phyloP scores from a whole-genome alignment of 2,113 vertebrate genomes.

The Halcyon senegalensis region DNA sequence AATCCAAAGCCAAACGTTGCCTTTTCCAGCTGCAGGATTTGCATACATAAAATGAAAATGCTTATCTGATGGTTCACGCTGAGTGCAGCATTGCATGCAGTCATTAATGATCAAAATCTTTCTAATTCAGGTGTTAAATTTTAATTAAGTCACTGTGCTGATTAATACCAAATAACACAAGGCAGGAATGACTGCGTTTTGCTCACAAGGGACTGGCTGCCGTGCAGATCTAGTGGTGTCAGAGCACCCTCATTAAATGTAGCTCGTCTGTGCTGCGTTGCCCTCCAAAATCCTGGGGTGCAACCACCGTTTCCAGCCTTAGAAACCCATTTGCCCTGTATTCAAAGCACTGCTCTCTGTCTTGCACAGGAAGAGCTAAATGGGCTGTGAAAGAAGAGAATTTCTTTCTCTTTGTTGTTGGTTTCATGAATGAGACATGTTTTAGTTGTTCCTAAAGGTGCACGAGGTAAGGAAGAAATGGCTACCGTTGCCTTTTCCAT shows the following conservation, averaged over 20 bases:
- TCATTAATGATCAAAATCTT: slow-evolving; percentile 51
- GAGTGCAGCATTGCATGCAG: background rate
- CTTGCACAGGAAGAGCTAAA: background rate
- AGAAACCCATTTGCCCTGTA: background rate
- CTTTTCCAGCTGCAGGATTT: slow-evolving; percentile 16
- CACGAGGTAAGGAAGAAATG: background rate
- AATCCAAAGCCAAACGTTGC: background rate
- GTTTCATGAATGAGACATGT: background rate
- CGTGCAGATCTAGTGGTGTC: background rate
- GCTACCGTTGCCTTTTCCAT: background rate
- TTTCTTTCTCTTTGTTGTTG: background rate
- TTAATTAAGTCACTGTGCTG: slow-evolving; percentile 43
- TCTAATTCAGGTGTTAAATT: slow-evolving; percentile 65
- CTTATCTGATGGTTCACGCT: slow-evolving; percentile 42
- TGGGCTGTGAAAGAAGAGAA: too few relatives aligned
- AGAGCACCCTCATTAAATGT: background rate
- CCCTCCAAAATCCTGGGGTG: background rate
- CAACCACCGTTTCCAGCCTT: background rate
- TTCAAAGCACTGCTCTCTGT: background rate
- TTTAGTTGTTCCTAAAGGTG: background rate
- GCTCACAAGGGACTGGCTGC: background rate
- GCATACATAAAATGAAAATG: background rate
- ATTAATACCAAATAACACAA: slow-evolving; percentile 28
- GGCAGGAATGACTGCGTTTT: slow-evolving; percentile 8
- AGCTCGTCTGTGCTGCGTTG: background rate